Evolutionary conservation across 1,140 invertebrate species (phyloP).

Genomic region (Maconellicoccus hirsutus): DNA sequence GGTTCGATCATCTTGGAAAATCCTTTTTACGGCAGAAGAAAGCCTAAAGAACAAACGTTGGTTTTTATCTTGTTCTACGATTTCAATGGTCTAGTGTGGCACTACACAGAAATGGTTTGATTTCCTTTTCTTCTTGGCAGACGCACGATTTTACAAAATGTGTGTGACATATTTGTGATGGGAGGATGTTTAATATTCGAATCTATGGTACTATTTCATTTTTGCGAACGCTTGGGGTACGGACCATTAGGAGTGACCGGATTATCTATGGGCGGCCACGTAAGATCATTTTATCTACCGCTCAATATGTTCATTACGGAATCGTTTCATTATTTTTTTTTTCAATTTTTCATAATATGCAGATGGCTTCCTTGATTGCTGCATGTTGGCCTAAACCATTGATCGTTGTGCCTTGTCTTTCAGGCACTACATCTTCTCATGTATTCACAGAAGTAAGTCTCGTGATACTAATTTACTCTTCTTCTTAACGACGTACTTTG

Average conservation of each 20-base stretch:
- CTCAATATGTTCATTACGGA: no score
- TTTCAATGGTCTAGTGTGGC: neutral
- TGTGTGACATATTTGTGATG: slow-evolving; percentile 98
- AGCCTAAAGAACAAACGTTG: slow-evolving; percentile 82
- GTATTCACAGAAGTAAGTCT: slow-evolving; percentile 78
- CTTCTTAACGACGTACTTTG: no score
- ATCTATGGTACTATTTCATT: slow-evolving; percentile 80
- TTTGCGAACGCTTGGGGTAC: slow-evolving; percentile 77
- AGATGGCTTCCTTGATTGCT: slow-evolving; percentile 95
- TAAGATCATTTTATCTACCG: slow-evolving; percentile 44
- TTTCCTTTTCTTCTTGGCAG: slow-evolving; percentile 39
- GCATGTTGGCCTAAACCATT: slow-evolving; percentile 89
- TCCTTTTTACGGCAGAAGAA: slow-evolving; percentile 89
- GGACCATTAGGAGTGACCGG: slow-evolving; percentile 88
- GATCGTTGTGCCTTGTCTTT: slow-evolving; percentile 84
- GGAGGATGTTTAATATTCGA: slow-evolving; percentile 92
- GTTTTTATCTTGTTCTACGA: no score
- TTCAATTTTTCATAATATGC: slow-evolving; percentile 26
- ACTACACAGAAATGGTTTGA: neutral
- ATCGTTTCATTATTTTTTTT: no score
- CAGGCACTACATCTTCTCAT: slow-evolving; percentile 91
- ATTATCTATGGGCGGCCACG: slow-evolving; percentile 99
- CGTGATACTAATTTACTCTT: no score
- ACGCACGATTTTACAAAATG: slow-evolving; percentile 84
- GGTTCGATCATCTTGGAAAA: slow-evolving; percentile 93